A percentile compares a stretch with the other conserved stretches of the same genome.
phyloP scores from a whole-genome alignment of 2,113 vertebrate genomes.

The Collichthys lucidus region DNA sequence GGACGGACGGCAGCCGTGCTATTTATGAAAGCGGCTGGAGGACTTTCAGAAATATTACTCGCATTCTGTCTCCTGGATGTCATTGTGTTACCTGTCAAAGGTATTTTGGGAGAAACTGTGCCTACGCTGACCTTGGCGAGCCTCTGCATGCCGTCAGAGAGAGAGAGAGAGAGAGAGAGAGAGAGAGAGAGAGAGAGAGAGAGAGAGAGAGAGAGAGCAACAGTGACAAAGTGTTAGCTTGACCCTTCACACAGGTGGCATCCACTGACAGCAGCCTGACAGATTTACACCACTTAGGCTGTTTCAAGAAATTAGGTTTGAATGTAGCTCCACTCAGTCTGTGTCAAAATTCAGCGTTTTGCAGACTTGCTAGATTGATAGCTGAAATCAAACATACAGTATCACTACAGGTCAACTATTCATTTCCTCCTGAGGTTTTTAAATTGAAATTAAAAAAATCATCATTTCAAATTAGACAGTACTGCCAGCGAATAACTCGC shows the following conservation, averaged over 20 bases:
- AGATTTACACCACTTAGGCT: background rate
- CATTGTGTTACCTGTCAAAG: constrained; percentile 52
- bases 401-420: background rate
- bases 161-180: background rate
- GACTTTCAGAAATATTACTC: constrained; percentile 56
- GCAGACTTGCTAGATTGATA: background rate
- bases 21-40: constrained; percentile 42
- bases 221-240: constrained; percentile 8
- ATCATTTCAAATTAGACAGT: background rate
- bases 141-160: background rate
- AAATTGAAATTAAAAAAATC: background rate
- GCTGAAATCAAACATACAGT: background rate
- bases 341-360: background rate
- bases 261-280: background rate
- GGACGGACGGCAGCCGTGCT: constrained; percentile 46
- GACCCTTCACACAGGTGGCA: constrained; percentile 25
- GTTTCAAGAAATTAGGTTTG: background rate
- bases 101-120: constrained; percentile 54
- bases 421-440: too few relatives aligned
- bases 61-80: constrained; percentile 44
- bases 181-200: constrained; percentile 1
- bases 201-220: background rate
- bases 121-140: constrained; percentile 53
- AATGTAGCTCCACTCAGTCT: background rate
- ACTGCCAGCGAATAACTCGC: background rate